Conservation (phyloP, 1,140 invertebrate species). For the Berghia stephanieae region DNA sequence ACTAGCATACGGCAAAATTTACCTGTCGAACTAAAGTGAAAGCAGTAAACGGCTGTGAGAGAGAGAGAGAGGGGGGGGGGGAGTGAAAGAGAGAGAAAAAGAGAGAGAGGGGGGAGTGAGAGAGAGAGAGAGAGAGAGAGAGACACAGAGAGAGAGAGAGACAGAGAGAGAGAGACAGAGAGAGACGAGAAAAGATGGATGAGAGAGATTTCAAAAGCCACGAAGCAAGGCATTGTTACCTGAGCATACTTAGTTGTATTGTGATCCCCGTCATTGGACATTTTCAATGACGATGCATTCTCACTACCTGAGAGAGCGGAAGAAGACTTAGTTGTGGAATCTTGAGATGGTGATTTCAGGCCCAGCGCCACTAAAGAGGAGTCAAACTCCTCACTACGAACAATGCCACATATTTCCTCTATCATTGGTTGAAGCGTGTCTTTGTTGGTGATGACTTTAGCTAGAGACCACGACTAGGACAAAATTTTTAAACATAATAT, state of each 20-base stretch:
- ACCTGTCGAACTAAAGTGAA: no score
- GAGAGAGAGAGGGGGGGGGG: no score
- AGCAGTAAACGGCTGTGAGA: no score
- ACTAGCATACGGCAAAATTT: no score
- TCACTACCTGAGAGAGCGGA: constrained; percentile 23
- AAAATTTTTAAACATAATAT: no score
- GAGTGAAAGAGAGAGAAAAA: no score
- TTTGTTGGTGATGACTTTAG: constrained; percentile 70
- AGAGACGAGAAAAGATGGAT: no score
- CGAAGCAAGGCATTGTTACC: constrained; percentile 27
- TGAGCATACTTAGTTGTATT: constrained; percentile 45
- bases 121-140: no score
- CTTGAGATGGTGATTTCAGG: constrained; percentile 62
- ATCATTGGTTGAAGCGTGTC: constrained; percentile 59
- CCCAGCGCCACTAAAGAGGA: constrained; percentile 70
- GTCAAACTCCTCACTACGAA: constrained; percentile 73
- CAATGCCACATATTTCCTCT: constrained; percentile 68
- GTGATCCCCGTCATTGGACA: neutral
- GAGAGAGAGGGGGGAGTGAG: no score
- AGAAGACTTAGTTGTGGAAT: neutral
- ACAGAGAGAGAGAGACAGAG: no score
- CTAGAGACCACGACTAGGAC: constrained; percentile 70
- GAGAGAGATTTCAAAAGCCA: neutral
- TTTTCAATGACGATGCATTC: neutral
- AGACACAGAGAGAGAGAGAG: no score